Evolutionary conservation across 2,113 vertebrate genomes (phyloP), one percentile per base, ranked within the genome.

Genomic region (Haemorhous mexicanus): DNA sequence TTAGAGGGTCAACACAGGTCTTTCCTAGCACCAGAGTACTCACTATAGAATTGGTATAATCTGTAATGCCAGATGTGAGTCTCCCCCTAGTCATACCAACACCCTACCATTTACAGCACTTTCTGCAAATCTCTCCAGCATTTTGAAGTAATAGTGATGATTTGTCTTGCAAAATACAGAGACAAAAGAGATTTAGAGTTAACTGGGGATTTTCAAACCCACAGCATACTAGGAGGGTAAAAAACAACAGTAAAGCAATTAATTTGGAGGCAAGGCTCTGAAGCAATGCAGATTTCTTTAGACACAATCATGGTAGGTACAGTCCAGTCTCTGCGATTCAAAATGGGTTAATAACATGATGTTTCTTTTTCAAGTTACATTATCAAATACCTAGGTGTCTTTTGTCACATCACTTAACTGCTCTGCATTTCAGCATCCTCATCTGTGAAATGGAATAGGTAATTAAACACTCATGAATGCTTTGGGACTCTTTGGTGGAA

Each of bases 401-500:
- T 90, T 93, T 79, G 93, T 79, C 81, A 93, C 84, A 93, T 79
- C 84, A 83, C 80, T 92, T 90, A 96, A 95, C 83, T 89, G 92
- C 58, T 87, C 92, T 88, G 75, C 89, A 91, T 94, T 91, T 95
- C 58, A 76, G 24, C 62, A 92, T 94, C 91, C 89, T 95, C 80
- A 82, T 90, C 96, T 84, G 64, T 91, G 85, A 96, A 94, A 83
- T 79, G 63, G 83, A 96, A 94, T 61, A 81, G 87, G 90, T 91
- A 94, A 91, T 92, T 90, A 90, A 73, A 93, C 49, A 84, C 58
- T 59, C 58, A 89, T 49, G 78, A 95, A 96, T 94, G 87, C 92
- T 94, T 95, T 92, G 94, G 94, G 93, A 96, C 90, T 95, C 93
- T 96, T 96, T 93, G 93, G 94, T 93, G 92, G 94, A 95, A 97